These are phyloP conservation scores for Trissolcus basalis DNA, from an alignment of 1,140 invertebrate species.

Conservation along the genomic window DNA sequence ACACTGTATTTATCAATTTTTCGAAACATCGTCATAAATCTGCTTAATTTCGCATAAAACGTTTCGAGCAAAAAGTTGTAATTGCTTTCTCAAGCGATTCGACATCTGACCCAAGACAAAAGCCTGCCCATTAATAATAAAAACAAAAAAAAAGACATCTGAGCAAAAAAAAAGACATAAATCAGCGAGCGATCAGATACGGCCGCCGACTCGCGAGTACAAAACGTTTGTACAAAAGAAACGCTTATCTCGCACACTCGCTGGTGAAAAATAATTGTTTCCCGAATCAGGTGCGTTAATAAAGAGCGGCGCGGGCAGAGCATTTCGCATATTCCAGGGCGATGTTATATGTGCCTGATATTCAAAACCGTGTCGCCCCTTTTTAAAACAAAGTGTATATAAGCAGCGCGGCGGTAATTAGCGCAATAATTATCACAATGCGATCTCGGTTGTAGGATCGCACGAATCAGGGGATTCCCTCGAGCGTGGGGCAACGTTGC, in stretches of 20 bases:
- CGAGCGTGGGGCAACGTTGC: constrained; percentile 44
- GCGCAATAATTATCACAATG: constrained; percentile 58
- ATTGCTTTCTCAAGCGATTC: too few species aligned
- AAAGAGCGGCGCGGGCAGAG: constrained; percentile 16
- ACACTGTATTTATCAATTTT: too few species aligned
- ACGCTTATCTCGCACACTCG: constrained; percentile 25
- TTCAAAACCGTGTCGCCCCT: constrained; percentile 58
- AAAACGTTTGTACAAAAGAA: constrained; percentile 46
- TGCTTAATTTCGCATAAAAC: too few species aligned
- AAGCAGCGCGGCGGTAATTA: constrained; percentile 49
- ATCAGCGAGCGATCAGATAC: constrained; percentile 26
- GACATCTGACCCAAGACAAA: too few species aligned
- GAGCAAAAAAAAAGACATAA: constrained; percentile 2
- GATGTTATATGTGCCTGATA: constrained; percentile 50
- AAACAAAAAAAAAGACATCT: not conserved
- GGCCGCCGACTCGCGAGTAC: constrained; percentile 14
- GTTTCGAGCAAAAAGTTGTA: too few species aligned
- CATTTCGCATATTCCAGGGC: constrained; percentile 30
- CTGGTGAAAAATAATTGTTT: constrained; percentile 22
- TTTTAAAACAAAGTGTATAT: constrained; percentile 36
- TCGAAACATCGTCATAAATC: too few species aligned
- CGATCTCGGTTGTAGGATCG: constrained; percentile 49
- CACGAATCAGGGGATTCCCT: constrained; percentile 55
- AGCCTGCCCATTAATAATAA: not conserved
- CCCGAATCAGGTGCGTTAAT: constrained; percentile 35